Evolutionary conservation across 2,888 invertebrate species (phyloP).

Genomic region (Glyphotaelius pellucidus): DNA sequence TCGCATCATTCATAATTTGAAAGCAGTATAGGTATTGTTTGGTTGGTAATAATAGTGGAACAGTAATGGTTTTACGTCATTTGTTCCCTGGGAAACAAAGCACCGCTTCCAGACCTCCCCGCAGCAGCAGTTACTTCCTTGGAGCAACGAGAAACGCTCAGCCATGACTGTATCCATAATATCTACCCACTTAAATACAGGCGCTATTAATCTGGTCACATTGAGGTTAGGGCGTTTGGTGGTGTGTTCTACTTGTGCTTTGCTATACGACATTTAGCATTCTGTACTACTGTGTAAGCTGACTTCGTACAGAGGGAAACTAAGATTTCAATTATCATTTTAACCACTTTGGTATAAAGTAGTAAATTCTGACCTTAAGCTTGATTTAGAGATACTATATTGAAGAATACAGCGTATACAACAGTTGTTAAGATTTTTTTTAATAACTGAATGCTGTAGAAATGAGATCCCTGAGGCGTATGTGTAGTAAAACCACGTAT

Average conservation of each 20-base stretch:
- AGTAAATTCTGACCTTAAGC: not conserved
- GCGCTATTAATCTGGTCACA: constrained; percentile 60
- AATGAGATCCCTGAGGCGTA: too few relatives aligned
- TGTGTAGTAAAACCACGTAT: too few relatives aligned
- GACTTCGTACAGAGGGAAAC: not conserved
- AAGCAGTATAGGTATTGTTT: constrained; percentile 36
- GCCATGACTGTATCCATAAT: not conserved
- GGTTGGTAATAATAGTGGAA: constrained; percentile 19
- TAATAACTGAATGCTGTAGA: too few relatives aligned
- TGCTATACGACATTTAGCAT: not conserved
- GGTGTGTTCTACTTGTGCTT: not conserved
- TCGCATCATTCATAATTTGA: constrained; percentile 43
- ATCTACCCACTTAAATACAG: constrained; percentile 41
- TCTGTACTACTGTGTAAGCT: not conserved
- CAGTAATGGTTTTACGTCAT: constrained; percentile 43
- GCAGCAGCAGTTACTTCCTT: constrained; percentile 18
- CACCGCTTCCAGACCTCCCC: constrained; percentile 5
- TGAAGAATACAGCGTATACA: not conserved
- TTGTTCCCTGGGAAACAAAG: constrained; percentile 32
- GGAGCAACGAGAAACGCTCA: constrained; percentile 28
- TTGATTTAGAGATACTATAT: not conserved
- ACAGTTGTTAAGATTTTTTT: not conserved
- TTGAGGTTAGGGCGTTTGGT: constrained; percentile 47
- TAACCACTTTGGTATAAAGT: not conserved
- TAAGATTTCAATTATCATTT: not conserved